A percentile compares a stretch with the other conserved stretches of the same genome.
Conservation (phyloP, 2,113 vertebrate species). For the Ceratotherium simum region DNA sequence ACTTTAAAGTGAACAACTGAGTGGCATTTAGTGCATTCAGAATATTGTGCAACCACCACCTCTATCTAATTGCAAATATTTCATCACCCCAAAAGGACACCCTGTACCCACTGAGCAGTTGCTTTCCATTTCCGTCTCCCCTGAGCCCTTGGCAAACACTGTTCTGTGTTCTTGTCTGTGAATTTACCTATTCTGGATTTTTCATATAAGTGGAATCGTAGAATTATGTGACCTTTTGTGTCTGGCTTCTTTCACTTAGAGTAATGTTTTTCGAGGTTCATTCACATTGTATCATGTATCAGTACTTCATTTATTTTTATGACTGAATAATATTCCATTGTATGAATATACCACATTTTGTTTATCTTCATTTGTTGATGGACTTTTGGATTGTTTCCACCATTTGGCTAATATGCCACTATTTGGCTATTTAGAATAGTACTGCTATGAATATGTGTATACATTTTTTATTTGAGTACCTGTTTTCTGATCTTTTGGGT, state of each 20-base stretch:
- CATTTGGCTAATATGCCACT: no score
- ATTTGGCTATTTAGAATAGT: rapidly evolving
- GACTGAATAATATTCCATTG: not conserved
- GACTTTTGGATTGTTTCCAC: not conserved
- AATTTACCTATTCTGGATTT: not conserved
- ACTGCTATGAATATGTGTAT: rapidly evolving
- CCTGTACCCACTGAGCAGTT: not conserved
- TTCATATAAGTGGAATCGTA: not conserved
- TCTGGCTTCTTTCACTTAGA: not conserved
- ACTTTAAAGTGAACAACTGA: not conserved
- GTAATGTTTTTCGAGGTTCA: not conserved
- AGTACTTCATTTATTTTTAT: not conserved
- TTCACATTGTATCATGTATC: no score
- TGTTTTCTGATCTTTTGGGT: not conserved
- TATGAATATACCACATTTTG: not conserved
- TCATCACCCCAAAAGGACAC: not conserved
- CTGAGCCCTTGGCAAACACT: not conserved
- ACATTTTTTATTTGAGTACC: not conserved
- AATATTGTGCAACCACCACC: rapidly evolving
- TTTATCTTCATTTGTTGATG: rapidly evolving
- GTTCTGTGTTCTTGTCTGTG: not conserved
- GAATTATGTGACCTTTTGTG: not conserved
- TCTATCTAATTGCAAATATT: not conserved
- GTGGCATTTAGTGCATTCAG: not conserved
- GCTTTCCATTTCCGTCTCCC: not conserved